Evolutionary conservation across 2,113 vertebrate genomes (phyloP).

Genomic region (Rhinolophus ferrumequinum): DNA sequence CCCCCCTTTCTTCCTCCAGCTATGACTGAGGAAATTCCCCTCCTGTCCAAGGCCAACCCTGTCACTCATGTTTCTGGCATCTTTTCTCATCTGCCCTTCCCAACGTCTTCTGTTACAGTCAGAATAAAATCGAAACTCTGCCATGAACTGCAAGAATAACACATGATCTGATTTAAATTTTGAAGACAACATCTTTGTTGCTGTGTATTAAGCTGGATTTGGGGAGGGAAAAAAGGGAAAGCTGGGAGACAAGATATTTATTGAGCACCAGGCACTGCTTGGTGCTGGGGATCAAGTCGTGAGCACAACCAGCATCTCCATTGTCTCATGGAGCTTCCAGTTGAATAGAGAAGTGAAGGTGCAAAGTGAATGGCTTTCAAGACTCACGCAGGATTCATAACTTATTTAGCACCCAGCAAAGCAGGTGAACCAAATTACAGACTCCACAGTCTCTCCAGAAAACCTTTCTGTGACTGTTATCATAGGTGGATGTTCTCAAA

Average conservation of each 20-base stretch:
- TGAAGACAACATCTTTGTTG: neutral
- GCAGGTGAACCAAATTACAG: neutral
- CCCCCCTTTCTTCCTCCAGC: neutral
- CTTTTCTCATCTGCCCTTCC: neutral
- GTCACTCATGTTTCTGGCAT: neutral
- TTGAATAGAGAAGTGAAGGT: neutral
- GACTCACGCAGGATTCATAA: neutral
- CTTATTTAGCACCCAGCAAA: neutral
- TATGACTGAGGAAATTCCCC: neutral
- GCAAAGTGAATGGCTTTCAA: neutral
- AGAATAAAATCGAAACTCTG: constrained; percentile 3
- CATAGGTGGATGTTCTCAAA: neutral
- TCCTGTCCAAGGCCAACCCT: neutral
- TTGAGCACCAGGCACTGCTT: neutral
- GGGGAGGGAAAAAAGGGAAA: neutral
- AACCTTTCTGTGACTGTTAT: neutral
- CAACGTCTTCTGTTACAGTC: neutral
- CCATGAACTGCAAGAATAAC: neutral
- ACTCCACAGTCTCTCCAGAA: neutral
- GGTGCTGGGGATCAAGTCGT: neutral
- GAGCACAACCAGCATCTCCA: neutral
- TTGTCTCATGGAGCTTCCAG: neutral
- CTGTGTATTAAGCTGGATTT: neutral
- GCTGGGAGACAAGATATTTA: neutral
- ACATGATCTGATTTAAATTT: neutral